phyloP scores from a whole-genome alignment of 2,113 vertebrate genomes.

The Natator depressus region DNA sequence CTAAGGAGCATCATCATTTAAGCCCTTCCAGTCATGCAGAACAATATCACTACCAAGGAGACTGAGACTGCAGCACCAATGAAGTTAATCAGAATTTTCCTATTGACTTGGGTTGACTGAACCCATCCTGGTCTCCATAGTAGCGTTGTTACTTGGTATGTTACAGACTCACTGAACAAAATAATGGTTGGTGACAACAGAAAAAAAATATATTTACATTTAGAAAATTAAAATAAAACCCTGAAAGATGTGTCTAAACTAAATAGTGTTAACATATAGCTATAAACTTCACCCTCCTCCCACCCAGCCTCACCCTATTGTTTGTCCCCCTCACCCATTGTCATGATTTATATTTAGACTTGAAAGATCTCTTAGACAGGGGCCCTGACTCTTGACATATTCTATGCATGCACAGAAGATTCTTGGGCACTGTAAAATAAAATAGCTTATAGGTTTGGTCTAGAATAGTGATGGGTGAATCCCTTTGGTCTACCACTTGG shows the following conservation, averaged over 20 bases:
- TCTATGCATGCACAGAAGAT: neutral
- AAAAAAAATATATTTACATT: neutral
- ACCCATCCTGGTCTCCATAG: neutral
- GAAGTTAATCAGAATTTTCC: neutral
- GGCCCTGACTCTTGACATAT: conserved; percentile 12
- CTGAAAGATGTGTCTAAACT: neutral
- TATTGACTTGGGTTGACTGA: neutral
- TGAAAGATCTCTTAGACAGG: neutral
- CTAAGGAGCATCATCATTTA: neutral
- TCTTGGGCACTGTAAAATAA: conserved; percentile 15
- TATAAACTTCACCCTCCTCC: neutral
- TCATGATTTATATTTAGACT: neutral
- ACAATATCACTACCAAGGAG: neutral
- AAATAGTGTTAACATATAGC: fast-evolving
- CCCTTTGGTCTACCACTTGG: neutral
- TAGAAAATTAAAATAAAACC: conserved; percentile 1
- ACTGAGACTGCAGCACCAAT: fast-evolving
- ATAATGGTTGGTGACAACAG: neutral
- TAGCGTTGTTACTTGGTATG: neutral
- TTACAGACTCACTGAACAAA: neutral
- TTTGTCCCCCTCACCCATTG: neutral
- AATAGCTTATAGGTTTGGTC: conserved; percentile 20
- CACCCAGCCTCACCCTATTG: neutral
- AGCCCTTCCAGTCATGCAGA: neutral
- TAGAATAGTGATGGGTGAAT: neutral